A percentile compares a stretch with the other conserved stretches of the same genome.
Conservation (phyloP, 2,888 invertebrate genomes). For the Lucinisca nassula region DNA sequence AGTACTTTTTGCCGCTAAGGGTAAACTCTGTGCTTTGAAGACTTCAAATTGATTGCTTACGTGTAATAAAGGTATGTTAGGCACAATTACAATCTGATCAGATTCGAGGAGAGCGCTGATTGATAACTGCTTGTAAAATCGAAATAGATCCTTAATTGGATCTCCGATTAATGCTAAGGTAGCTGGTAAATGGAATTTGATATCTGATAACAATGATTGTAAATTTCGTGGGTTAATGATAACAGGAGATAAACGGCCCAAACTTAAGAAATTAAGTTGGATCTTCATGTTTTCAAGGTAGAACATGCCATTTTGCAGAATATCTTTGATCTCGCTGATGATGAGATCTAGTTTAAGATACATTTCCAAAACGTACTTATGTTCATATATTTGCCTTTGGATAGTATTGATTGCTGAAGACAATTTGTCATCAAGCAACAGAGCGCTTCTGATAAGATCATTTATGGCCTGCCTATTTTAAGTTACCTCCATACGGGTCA, state of each 20-base stretch:
- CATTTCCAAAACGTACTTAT: constrained; percentile 19
- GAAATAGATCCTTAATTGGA: constrained; percentile 29
- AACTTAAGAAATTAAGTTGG: constrained; percentile 11
- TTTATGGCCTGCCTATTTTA: constrained; percentile 22
- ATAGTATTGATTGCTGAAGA: neutral
- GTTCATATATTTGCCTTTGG: neutral
- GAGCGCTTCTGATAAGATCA: constrained; percentile 18
- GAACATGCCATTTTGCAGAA: neutral
- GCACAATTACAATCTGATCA: constrained; percentile 7
- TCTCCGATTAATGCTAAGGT: constrained; percentile 19
- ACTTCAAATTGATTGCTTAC: constrained; percentile 1
- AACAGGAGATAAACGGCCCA: neutral
- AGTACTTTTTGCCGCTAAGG: neutral
- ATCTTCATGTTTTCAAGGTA: constrained; percentile 22
- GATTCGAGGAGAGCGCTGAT: constrained; percentile 5
- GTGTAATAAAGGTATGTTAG: constrained; percentile 3
- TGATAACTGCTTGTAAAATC: constrained; percentile 19
- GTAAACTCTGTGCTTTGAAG: neutral
- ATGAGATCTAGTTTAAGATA: constrained; percentile 25
- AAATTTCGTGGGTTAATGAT: constrained; percentile 16
- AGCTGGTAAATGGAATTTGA: constrained; percentile 12
- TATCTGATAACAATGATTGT: neutral
- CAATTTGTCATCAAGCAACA: neutral
- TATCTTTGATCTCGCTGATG: constrained; percentile 10
- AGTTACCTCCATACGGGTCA: constrained; percentile 21